Base-by-base conservation (phyloP, 2,797 vertebrate species). In the Prionace glauca region DNA sequence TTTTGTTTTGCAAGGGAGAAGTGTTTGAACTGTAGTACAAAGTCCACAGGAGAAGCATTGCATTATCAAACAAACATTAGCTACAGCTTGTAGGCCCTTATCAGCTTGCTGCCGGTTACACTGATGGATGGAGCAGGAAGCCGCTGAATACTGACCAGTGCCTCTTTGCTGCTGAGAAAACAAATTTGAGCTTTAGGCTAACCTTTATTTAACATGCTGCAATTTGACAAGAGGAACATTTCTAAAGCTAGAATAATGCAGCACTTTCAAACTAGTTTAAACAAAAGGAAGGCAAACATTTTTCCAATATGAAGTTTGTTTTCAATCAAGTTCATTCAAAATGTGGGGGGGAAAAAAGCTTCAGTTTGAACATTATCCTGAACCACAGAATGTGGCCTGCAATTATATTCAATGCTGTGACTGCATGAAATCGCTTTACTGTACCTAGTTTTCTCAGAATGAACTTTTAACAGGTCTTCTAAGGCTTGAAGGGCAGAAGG, bases 161-260 rank as follows among this genome's bases (percentile, higher is more conserved):
- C 88, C 60, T 91, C 60, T 32, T 91, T 91, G 65, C 88, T 91
- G 62, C 88, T 91, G 62, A 91, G 88, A 36, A 91, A 91, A 91
- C 62, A 67, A 36, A 91, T 91, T 62, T 91, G 29, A 29, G 4
- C 88, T 62, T 9, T 7, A 22, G 36, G 79, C 18, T 84, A n/a
- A 84, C 8, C n/a, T 67, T 1, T 36, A 67, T 22, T 24, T 67
- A 65, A 67, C 32, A 60, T 62, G 60, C 56, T n/a, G 87, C 14
- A 67, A 91, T 36, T 67, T 91, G n/a, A 91, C 29, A 67, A 67
- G 24, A n/a, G 60, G 65, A 60, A 60, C 36, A 22, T n/a, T 65
- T 91, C 32, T 36, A 36, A 67, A 91, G 60, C 18, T 18, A 18
- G 50, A 60, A 26, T 45, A 24, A 86, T 87, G 45, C 26, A 56